phyloP scores from a whole-genome alignment of 2,113 vertebrate species.

The Typhlomys cinereus region DNA sequence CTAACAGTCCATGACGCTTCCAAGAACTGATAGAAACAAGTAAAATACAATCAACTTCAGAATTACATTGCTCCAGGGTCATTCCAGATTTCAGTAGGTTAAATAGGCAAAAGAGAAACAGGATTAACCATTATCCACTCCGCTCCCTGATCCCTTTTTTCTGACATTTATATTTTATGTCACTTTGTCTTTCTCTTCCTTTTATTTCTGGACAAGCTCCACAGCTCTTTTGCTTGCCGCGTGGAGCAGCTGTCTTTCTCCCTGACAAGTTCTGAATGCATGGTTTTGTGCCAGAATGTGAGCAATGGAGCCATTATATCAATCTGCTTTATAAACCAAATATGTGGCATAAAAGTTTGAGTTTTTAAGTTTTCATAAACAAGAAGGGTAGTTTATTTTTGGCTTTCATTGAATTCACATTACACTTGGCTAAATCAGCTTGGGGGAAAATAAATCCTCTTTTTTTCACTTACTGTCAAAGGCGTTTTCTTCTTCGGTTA shows the following conservation, averaged over 20 bases:
- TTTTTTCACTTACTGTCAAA: neutral
- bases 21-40: constrained; percentile 1
- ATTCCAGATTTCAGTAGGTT: neutral
- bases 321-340: constrained; percentile 17
- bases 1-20: neutral
- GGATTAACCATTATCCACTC: neutral
- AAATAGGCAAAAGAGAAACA: neutral
- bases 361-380: neutral
- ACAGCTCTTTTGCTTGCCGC: constrained; percentile 1
- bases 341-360: neutral
- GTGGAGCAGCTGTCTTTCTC: constrained; percentile 30
- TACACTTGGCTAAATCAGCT: neutral
- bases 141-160: neutral
- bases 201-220: constrained; percentile 34
- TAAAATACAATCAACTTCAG: constrained; percentile 10
- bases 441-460: constrained; percentile 1
- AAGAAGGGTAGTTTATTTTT: neutral
- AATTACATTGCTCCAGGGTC: neutral
- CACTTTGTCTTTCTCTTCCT: neutral
- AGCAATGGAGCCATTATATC: constrained; percentile 25
- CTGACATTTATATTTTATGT: neutral
- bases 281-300: neutral
- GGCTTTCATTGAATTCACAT: constrained; percentile 44
- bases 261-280: constrained; percentile 17
- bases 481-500: neutral